phyloP scores from a whole-genome alignment of 1,140 invertebrate species.

The Goniozus legneri region DNA sequence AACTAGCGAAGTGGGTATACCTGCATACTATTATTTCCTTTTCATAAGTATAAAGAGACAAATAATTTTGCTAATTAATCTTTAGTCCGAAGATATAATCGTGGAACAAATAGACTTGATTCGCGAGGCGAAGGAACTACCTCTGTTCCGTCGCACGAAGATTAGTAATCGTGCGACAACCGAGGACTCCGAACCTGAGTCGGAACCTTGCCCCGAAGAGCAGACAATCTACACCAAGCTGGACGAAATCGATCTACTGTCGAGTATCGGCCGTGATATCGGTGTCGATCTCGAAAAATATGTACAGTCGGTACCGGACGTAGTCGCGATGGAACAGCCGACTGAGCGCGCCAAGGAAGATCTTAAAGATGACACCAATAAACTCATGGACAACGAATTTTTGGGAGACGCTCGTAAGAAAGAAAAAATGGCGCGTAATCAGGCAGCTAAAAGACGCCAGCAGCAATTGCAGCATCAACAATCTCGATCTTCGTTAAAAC shows the following conservation, averaged over 20 bases:
- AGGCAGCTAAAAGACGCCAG: conserved; percentile 43
- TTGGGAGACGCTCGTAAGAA: conserved; percentile 41
- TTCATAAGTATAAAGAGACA: not conserved
- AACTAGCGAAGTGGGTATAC: conserved; percentile 32
- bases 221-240: conserved; percentile 40
- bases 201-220: conserved; percentile 33
- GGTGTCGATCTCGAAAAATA: conserved; percentile 48
- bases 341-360: conserved; percentile 17
- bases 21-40: too few species aligned
- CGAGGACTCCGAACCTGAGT: conserved; percentile 31
- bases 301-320: conserved; percentile 45
- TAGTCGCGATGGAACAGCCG: conserved; percentile 45
- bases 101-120: conserved; percentile 48
- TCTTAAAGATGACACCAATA: conserved; percentile 42
- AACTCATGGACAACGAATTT: conserved; percentile 34
- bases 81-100: conserved; percentile 31
- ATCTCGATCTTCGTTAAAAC: conserved; percentile 22
- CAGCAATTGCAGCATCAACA: conserved; percentile 29
- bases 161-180: conserved; percentile 32
- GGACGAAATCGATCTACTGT: conserved; percentile 49
- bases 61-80: too few species aligned
- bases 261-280: conserved; percentile 47
- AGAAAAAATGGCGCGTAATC: conserved; percentile 49
- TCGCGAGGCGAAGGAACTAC: conserved; percentile 43
- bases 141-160: conserved; percentile 28